phyloP scores from a whole-genome alignment of 2,888 invertebrate genomes.

The Smittia sp. region DNA sequence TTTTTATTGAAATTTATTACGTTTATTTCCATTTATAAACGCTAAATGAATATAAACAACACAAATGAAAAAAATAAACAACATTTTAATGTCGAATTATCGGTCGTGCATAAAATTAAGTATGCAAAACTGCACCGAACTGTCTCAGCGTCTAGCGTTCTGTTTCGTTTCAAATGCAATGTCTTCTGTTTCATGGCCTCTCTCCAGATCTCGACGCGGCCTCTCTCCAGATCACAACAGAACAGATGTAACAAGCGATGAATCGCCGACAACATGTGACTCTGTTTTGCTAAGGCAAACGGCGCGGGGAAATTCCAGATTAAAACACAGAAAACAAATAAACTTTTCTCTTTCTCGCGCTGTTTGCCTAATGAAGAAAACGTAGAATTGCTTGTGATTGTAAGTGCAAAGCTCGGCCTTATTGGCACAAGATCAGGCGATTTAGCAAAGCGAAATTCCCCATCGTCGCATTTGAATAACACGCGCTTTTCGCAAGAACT shows the following conservation, averaged over 20 bases:
- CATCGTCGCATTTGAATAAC: background rate
- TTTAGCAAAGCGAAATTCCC: background rate
- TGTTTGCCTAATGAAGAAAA: background rate
- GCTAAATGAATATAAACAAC: background rate
- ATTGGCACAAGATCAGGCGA: background rate
- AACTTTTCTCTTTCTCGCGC: too few species aligned
- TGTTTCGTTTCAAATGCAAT: constrained; percentile 2
- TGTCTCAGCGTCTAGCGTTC: constrained; percentile 29
- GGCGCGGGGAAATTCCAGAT: too few species aligned
- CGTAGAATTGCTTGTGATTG: background rate
- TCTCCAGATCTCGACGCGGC: background rate
- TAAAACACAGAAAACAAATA: too few species aligned
- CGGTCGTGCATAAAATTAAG: constrained; percentile 22
- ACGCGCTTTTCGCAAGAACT: background rate
- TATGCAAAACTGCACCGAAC: constrained; percentile 12
- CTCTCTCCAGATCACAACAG: background rate
- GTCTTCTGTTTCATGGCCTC: background rate
- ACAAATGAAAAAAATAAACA: constrained; percentile 23
- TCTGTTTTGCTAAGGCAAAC: background rate
- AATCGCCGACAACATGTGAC: background rate
- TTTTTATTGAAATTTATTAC: constrained; percentile 31
- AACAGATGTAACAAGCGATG: background rate
- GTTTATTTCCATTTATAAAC: constrained; percentile 30
- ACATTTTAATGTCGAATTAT: constrained; percentile 29
- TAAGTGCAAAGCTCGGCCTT: too few species aligned